phyloP scores from a whole-genome alignment of 1,140 invertebrate genomes.

The Eupristina koningsbergeri region DNA sequence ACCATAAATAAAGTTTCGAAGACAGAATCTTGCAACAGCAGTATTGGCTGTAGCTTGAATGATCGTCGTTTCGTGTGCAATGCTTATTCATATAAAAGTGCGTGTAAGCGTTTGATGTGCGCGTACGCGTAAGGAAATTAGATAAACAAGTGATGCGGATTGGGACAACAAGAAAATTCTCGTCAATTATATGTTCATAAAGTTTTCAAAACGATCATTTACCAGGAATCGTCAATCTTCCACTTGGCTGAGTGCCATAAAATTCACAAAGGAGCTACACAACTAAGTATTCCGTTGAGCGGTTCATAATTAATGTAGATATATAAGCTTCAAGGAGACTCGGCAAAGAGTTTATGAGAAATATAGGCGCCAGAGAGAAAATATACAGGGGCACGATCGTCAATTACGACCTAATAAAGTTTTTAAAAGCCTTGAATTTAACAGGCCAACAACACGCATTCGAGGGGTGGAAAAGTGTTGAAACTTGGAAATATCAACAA shows the following conservation, averaged over 20 bases:
- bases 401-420: conserved; percentile 44
- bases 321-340: neutral
- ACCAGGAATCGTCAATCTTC: conserved; percentile 29
- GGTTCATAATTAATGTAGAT: conserved; percentile 35
- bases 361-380: conserved; percentile 1
- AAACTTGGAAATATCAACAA: neutral
- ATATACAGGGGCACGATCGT: conserved; percentile 5
- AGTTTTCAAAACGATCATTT: conserved; percentile 27
- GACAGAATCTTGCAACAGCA: conserved; percentile 14
- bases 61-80: conserved; percentile 10
- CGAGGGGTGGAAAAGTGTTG: neutral
- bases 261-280: neutral
- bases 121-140: no score
- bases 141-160: conserved; percentile 11
- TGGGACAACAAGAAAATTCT: conserved; percentile 5
- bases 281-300: conserved; percentile 20
- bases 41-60: neutral
- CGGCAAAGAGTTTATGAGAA: conserved; percentile 1
- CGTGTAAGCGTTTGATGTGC: neutral
- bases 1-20: conserved; percentile 26
- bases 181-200: conserved; percentile 40
- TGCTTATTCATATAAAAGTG: neutral
- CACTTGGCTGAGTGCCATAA: conserved; percentile 14
- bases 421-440: neutral
- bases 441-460: neutral